Percentiles rank a stretch among this genome's conserved stretches.
phyloP scores from a whole-genome alignment of 2,888 invertebrate genomes.

The Philonicus albiceps region DNA sequence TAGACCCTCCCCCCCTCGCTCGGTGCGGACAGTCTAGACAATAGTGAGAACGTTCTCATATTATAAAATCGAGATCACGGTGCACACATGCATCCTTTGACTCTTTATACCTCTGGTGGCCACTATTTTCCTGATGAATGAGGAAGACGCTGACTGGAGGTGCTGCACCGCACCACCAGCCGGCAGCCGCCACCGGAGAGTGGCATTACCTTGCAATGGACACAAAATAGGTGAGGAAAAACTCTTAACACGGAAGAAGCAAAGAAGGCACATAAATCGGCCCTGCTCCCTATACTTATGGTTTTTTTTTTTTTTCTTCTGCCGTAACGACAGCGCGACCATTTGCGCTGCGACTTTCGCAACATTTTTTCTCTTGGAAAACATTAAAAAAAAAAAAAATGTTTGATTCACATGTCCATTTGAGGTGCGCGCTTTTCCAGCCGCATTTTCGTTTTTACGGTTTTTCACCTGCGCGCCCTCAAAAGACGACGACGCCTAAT shows the following conservation, averaged over 20 bases:
- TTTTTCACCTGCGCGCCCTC: constrained; percentile 6
- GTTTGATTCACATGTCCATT: constrained; percentile 32
- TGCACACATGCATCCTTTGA: constrained; percentile 31
- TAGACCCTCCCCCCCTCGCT: background rate
- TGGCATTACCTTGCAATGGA: background rate
- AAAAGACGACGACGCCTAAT: background rate
- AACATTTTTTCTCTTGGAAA: background rate
- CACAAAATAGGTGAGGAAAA: constrained; percentile 32
- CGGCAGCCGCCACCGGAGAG: background rate
- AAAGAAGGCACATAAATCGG: constrained; percentile 13
- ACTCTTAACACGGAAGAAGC: constrained; percentile 30
- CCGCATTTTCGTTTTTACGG: background rate
- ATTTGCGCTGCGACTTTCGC: background rate
- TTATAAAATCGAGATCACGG: constrained; percentile 60
- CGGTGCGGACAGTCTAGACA: constrained; percentile 54
- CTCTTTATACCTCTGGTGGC: constrained; percentile 32
- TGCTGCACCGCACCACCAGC: background rate
- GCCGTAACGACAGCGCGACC: background rate
- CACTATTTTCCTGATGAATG: constrained; percentile 31
- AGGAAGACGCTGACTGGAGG: constrained; percentile 1
- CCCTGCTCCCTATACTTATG: constrained; percentile 4
- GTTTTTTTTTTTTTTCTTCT: background rate
- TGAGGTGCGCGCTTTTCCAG: background rate
- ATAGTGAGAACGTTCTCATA: constrained; percentile 65
- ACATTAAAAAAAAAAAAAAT: constrained; percentile 16